Conservation (phyloP, 2,797 vertebrate genomes). For the Myotis pilosus region DNA sequence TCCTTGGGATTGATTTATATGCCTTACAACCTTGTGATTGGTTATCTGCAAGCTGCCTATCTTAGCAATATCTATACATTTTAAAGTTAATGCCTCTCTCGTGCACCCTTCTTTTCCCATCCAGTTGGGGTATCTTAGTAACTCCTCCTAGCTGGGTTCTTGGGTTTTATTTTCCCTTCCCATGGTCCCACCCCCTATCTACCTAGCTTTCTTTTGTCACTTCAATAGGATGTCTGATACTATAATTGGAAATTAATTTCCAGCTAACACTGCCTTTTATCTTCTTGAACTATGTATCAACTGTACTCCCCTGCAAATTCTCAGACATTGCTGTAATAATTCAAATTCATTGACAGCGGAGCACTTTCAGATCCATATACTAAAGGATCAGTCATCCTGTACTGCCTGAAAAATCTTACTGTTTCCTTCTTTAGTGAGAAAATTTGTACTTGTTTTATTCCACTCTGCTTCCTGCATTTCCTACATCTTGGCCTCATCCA, state of each 20-base stretch:
- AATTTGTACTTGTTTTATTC: background rate
- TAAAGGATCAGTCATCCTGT: background rate
- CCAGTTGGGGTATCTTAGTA: too few species aligned
- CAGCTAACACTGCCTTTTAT: background rate
- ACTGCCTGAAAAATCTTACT: background rate
- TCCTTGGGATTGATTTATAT: too few species aligned
- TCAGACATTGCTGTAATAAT: background rate
- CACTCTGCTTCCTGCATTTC: background rate
- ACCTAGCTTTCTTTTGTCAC: background rate
- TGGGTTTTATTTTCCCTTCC: too few species aligned
- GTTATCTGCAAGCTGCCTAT: too few species aligned
- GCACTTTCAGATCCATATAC: background rate
- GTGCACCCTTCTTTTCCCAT: too few species aligned
- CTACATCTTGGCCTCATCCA: background rate
- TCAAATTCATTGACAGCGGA: background rate
- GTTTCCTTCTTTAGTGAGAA: constrained; percentile 1
- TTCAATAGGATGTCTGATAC: background rate
- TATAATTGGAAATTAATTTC: background rate
- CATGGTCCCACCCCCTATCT: too few species aligned
- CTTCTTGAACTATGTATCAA: background rate
- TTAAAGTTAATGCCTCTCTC: too few species aligned
- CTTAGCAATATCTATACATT: too few species aligned
- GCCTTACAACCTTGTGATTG: too few species aligned
- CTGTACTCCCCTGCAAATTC: background rate
- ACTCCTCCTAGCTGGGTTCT: too few species aligned